phyloP scores from a whole-genome alignment of 2,113 vertebrate species.

The Ellobius talpinus region DNA sequence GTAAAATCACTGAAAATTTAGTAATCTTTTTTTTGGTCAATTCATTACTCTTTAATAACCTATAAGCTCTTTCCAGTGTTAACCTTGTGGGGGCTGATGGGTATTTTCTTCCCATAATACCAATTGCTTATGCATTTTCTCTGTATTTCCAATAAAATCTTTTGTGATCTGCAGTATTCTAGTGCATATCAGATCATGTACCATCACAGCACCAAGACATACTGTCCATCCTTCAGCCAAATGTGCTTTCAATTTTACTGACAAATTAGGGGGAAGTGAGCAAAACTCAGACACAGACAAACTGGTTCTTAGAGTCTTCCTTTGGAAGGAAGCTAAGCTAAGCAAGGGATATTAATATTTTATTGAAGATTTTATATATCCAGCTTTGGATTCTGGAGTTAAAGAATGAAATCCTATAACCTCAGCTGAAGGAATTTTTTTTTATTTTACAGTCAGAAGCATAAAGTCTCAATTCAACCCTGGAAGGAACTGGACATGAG shows the following conservation, averaged over 20 bases:
- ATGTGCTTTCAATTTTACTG: background rate
- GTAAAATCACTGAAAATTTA: slow-evolving; percentile 7
- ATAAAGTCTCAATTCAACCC: background rate
- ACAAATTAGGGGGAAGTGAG: background rate
- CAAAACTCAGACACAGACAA: slow-evolving; percentile 23
- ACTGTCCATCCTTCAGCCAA: background rate
- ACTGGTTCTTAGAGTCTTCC: slow-evolving; percentile 2
- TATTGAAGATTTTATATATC: background rate
- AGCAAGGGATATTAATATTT: background rate
- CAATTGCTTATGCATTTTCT: background rate
- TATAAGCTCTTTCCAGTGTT: background rate
- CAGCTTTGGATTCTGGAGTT: slow-evolving; percentile 11
- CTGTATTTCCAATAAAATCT: background rate
- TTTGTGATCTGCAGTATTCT: background rate
- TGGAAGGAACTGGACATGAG: background rate
- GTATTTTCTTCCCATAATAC: background rate
- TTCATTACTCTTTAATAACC: background rate
- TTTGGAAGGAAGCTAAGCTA: slow-evolving; percentile 29
- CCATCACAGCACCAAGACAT: background rate
- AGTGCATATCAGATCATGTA: background rate
- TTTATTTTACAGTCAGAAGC: background rate
- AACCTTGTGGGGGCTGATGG: background rate
- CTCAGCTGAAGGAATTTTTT: background rate
- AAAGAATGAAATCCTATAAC: slow-evolving; percentile 41
- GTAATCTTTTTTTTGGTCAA: background rate